These are phyloP conservation scores for Huso huso DNA, from an alignment of 2,797 vertebrate species.

Conservation along the genomic window DNA sequence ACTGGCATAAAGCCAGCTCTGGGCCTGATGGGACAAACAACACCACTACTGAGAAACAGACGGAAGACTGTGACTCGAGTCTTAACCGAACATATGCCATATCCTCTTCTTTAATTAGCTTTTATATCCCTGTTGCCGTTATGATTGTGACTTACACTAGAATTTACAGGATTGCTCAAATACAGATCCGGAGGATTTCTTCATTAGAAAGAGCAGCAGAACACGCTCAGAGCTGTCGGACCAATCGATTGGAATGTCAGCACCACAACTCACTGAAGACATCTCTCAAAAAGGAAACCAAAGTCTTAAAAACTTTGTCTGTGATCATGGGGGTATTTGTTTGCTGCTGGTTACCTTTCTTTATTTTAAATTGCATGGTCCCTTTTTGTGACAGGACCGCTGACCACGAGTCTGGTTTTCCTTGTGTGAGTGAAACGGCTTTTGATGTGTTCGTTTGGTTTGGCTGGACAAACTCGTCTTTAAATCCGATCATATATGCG, in stretches of 20 bases:
- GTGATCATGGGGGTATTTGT: slow-evolving; percentile 93
- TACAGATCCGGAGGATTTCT: slow-evolving; percentile 81
- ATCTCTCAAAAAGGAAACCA: slow-evolving; percentile 83
- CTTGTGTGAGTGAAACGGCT: slow-evolving; percentile 86
- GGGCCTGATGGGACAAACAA: slow-evolving; percentile 31
- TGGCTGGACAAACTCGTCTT: slow-evolving; percentile 90
- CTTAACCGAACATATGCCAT: slow-evolving; percentile 87
- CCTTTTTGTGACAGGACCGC: slow-evolving; percentile 75
- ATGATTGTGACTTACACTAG: slow-evolving; percentile 92
- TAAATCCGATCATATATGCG: slow-evolving; percentile 91
- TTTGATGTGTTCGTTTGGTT: slow-evolving; percentile 95
- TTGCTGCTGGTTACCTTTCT: slow-evolving; percentile 93
- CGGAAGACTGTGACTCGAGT: slow-evolving; percentile 78
- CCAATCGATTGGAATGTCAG: slow-evolving; percentile 57
- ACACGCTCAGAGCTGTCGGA: slow-evolving; percentile 76
- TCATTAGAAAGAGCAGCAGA: slow-evolving; percentile 83
- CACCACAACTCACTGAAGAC: slow-evolving; percentile 68
- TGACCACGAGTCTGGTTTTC: slow-evolving; percentile 55
- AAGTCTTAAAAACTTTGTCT: slow-evolving; percentile 87
- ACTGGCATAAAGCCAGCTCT: slow-evolving; percentile 76
- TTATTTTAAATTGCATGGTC: slow-evolving; percentile 85
- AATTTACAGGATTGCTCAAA: slow-evolving; percentile 87
- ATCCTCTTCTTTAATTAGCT: slow-evolving; percentile 90
- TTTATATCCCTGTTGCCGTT: slow-evolving; percentile 90
- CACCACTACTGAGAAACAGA: slow-evolving; percentile 28